Percentiles rank a stretch among this genome's conserved stretches.
Evolutionary conservation across 1,140 invertebrate species (phyloP).

Genomic region (Elymnias hypermnestra): DNA sequence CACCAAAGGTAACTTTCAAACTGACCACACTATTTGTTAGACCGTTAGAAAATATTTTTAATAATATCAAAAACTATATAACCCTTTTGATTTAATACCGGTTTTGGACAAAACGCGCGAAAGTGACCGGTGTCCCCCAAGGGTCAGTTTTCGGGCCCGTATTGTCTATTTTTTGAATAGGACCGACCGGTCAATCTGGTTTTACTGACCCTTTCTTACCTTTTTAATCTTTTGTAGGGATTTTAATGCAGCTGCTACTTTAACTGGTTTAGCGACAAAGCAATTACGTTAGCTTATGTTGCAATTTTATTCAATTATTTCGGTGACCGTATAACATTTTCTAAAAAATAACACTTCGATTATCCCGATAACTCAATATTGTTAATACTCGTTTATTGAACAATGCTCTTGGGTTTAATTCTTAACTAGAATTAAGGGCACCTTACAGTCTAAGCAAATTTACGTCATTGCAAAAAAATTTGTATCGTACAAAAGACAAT

Average conservation of each 20-base stretch:
- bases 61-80: constrained; percentile 40
- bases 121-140: constrained; percentile 63
- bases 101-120: constrained; percentile 49
- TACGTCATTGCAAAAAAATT: no score
- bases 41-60: constrained; percentile 31
- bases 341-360: no score
- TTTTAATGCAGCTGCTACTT: constrained; percentile 53
- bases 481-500: no score
- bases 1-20: constrained; percentile 39
- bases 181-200: constrained; percentile 72
- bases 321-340: no score
- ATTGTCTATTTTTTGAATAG: constrained; percentile 65
- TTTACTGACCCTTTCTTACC: constrained; percentile 67
- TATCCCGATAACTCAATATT: no score
- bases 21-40: constrained; percentile 48
- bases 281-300: constrained; percentile 13
- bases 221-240: constrained; percentile 40
- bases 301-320: neutral
- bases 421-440: no score
- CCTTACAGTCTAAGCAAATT: no score
- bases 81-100: constrained; percentile 55
- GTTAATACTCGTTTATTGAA: no score
- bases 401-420: no score
- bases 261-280: constrained; percentile 34
- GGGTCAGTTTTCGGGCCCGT: constrained; percentile 53